Percentiles rank a stretch among this genome's conserved stretches.
Conservation (phyloP, 2,797 vertebrate species). For the Pelochelys cantorii region DNA sequence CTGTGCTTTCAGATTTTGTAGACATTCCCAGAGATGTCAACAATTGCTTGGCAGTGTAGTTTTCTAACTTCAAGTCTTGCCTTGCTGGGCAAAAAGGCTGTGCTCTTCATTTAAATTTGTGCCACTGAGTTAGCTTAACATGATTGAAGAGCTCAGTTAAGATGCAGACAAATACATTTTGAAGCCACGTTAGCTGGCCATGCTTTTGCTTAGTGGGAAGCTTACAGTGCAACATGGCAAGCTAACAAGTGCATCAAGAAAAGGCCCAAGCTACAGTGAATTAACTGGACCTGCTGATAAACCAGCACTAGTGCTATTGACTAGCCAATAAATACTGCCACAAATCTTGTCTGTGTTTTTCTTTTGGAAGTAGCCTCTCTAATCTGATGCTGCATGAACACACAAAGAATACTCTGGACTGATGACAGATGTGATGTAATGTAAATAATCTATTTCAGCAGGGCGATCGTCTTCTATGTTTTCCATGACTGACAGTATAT, state of each 20-base stretch:
- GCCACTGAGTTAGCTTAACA: background rate
- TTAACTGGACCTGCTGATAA: background rate
- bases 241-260: background rate
- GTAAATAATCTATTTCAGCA: background rate
- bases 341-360: background rate
- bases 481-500: background rate
- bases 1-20: background rate
- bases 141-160: background rate
- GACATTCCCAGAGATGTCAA: background rate
- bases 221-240: background rate
- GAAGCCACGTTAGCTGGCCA: background rate
- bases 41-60: background rate
- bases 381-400: background rate
- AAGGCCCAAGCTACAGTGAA: background rate
- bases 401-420: background rate
- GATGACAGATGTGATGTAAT: background rate
- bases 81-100: too few relatives aligned
- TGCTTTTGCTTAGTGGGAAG: background rate
- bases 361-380: background rate
- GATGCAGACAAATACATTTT: background rate
- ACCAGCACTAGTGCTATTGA: background rate
- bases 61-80: background rate
- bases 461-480: background rate
- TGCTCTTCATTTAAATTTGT: background rate
- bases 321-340: background rate